Evolutionary conservation across 2,113 vertebrate species (phyloP), one percentile per base, ranked within the genome.

Genomic region (Myotis yumanensis): DNA sequence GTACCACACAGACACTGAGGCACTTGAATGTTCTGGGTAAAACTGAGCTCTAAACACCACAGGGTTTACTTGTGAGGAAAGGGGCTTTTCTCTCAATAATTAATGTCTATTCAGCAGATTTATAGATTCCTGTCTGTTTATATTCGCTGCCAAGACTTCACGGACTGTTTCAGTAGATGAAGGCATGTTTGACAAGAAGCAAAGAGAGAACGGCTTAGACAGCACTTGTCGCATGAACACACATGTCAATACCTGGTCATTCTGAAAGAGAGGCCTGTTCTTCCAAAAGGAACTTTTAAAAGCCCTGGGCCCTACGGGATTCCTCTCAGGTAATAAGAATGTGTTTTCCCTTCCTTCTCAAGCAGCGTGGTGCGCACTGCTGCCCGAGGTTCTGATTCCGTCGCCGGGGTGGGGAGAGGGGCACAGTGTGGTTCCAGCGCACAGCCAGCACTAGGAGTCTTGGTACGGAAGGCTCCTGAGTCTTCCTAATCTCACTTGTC

Each of bases 1-100:
- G 0, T 2, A 10, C 25, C 62, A n/a, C 15, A 48, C n/a, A 73
- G 14, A 83, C 48, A 32, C 93, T 5, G 81, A 93, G 95, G 93
- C 92, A 95, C 91, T 91, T 94, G 73, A 32, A 77, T 54, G 37
- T 89, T 83, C 91, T 91, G 80, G 64, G 51, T 66, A 88, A 90
- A 86, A 82, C 17, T 40, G 57, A 80, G 54, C 72, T 51, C 43
- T 30, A 51, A 68, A 88, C 59, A 57, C 59, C 37, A 30, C 1
- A 54, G 95, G 90, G 80, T 43, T 68, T 72, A 52, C 32, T 40
- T 72, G 79, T 79, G 46, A 69, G 69, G 77, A 79, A 73, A 91
- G 52, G 81, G 54, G 25, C 22, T 87, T 95, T 84, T 28, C 30
- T 94, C 76, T 48, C 81, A 85, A 83, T 54, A 64, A 86, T 40